Base-by-base conservation (phyloP, 2,113 vertebrate genomes). In the Plestiodon gilberti region DNA sequence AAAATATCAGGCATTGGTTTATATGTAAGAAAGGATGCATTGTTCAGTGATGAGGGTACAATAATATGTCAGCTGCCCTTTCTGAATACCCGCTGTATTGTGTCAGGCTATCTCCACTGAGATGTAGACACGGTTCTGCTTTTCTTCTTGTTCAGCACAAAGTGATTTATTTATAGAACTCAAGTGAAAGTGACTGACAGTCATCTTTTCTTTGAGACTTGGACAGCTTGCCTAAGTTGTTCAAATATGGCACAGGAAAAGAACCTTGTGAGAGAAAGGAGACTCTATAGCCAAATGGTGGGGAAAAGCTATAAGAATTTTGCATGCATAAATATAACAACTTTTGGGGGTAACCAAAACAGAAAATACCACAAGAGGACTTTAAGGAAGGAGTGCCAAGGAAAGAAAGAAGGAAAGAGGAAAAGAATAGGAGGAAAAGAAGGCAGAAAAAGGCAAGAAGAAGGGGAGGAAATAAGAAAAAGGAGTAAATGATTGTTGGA, bases 101-200 rank as follows among this genome's bases (percentile, higher is more conserved):
- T 93, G 61, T 43, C 55, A 88, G 61, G 4, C 23, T 76, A 7
- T 90, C 78, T 94, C 89, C 90, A 88, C 69, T 88, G 86, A 93
- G 83, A 90, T 90, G 52, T 1, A 38, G 74, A 61, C 62, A 57
- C 18, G 18, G 3, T 7, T 93, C 78, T 89, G 48, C 2, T 0
- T 78, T 79, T 81, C 52, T 87, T 87, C 80, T 84, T 88, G 81
- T 77, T 88, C 28, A 67, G 78, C 69, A 4, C 57, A 57, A 83
- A 86, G 17, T 83, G 57, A 75, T 91, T 78, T 64, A 77, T 85
- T 90, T 92, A 82, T 79, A 77, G 3, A 67, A 88, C 67, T 77
- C 78, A 83, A 93, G 80, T 87, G 20, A 82, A 92, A 92, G 83
- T 76, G 90, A 67, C 48, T 80, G 82, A 85, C 76, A 90, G 43